A percentile compares a stretch with the other conserved stretches of the same genome.
Conservation (phyloP, 2,888 invertebrate species). For the Dryobota labecula region DNA sequence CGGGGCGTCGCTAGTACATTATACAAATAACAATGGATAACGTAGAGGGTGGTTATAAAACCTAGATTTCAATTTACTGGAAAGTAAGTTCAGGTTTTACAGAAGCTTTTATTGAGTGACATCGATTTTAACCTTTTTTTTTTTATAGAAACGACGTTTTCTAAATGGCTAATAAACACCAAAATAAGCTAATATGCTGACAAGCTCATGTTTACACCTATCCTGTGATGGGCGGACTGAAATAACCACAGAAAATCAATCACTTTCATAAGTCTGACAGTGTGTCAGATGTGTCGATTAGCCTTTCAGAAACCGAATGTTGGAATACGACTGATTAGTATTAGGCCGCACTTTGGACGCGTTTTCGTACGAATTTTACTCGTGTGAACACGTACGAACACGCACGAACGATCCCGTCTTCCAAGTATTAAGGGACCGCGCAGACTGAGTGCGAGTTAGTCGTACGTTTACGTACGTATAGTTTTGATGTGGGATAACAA, state of each 20-base stretch:
- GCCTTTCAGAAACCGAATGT: neutral
- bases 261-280: neutral
- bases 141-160: too few species aligned
- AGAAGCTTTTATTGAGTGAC: neutral
- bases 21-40: neutral
- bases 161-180: neutral
- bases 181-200: neutral
- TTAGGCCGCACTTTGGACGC: too few species aligned
- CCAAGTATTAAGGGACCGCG: too few species aligned
- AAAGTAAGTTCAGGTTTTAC: neutral
- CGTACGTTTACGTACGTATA: too few species aligned
- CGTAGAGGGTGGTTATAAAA: neutral
- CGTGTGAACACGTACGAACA: too few species aligned
- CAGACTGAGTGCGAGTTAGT: too few species aligned
- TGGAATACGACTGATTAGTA: too few species aligned
- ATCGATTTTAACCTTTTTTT: too few species aligned
- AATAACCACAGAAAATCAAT: neutral
- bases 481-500: too few species aligned
- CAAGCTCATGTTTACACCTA: neutral
- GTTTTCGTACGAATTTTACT: too few species aligned
- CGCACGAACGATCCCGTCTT: too few species aligned
- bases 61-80: neutral
- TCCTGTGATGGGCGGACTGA: neutral
- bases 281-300: neutral
- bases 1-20: too few species aligned